phyloP scores from a whole-genome alignment of 53 echinoderm and acorn worm genomes.

The Paelopatides confundens region DNA sequence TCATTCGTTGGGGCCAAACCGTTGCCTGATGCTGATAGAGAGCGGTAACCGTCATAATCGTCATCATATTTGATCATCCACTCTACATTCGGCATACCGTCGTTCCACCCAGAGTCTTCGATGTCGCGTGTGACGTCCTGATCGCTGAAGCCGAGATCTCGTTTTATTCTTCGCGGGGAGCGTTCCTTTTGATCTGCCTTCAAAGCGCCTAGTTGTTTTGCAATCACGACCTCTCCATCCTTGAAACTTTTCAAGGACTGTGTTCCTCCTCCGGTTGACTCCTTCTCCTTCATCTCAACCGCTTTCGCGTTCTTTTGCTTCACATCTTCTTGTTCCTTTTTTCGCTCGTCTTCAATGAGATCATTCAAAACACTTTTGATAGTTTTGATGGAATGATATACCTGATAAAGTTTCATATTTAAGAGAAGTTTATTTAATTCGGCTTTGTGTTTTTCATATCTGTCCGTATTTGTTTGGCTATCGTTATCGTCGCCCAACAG shows the following conservation, averaged over 20 bases:
- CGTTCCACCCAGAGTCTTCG: slow-evolving; percentile 6
- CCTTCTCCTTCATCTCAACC: background rate
- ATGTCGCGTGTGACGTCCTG: background rate
- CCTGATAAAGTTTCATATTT: slow-evolving; percentile 30
- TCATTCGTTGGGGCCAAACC: background rate
- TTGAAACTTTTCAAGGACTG: slow-evolving; percentile 36
- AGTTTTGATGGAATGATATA: slow-evolving; percentile 32
- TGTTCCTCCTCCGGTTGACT: slow-evolving; percentile 6
- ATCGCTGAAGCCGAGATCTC: slow-evolving; percentile 6
- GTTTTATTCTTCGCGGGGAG: background rate
- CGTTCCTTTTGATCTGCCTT: background rate
- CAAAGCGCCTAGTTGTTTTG: background rate
- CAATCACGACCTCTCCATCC: background rate
- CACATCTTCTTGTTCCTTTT: background rate
- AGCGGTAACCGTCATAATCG: background rate
- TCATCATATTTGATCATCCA: slow-evolving; percentile 22
- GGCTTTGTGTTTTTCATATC: background rate
- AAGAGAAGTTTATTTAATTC: slow-evolving; percentile 17
- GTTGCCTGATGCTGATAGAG: background rate
- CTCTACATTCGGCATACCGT: background rate
- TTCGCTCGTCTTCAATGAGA: background rate
- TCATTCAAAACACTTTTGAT: slow-evolving; percentile 26
- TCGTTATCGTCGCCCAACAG: background rate
- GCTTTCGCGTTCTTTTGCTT: background rate
- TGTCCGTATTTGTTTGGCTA: background rate